Conservation (phyloP, 2,797 vertebrate genomes). For the Mormyrops attenuatus region DNA sequence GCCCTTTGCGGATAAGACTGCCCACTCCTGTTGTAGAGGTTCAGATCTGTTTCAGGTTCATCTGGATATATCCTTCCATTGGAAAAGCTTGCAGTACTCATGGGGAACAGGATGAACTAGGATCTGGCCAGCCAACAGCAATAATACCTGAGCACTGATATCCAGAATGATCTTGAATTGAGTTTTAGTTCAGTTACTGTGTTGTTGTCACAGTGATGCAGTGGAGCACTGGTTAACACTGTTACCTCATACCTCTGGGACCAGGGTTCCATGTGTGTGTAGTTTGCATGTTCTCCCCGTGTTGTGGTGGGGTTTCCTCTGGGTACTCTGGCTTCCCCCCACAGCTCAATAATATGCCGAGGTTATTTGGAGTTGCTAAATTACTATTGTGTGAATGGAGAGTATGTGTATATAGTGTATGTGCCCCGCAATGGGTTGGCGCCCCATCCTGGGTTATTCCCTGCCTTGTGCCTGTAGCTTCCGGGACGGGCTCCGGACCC, state of each 20-base stretch:
- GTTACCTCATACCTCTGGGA: background rate
- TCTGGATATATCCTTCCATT: background rate
- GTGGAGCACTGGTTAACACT: background rate
- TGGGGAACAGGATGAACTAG: background rate
- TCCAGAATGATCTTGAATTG: background rate
- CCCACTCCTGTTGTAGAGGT: background rate
- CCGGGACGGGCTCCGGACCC: background rate
- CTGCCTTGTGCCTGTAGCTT: background rate
- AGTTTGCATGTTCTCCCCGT: background rate
- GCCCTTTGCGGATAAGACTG: background rate
- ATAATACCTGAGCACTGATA: background rate
- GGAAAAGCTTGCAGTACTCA: background rate
- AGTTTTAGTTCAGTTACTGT: background rate
- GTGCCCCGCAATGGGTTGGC: background rate
- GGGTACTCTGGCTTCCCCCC: background rate
- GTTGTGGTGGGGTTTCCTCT: background rate
- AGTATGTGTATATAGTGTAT: background rate
- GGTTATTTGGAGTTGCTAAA: background rate
- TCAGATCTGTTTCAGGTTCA: background rate
- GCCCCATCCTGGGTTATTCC: background rate
- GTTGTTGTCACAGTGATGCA: background rate
- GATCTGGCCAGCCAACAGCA: background rate
- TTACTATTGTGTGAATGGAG: background rate
- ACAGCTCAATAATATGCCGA: background rate
- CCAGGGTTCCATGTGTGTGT: background rate